A percentile compares a stretch with the other conserved stretches of the same genome.
These are phyloP conservation scores for Otus scops DNA, from an alignment of 2,797 vertebrate genomes.

Conservation along the genomic window DNA sequence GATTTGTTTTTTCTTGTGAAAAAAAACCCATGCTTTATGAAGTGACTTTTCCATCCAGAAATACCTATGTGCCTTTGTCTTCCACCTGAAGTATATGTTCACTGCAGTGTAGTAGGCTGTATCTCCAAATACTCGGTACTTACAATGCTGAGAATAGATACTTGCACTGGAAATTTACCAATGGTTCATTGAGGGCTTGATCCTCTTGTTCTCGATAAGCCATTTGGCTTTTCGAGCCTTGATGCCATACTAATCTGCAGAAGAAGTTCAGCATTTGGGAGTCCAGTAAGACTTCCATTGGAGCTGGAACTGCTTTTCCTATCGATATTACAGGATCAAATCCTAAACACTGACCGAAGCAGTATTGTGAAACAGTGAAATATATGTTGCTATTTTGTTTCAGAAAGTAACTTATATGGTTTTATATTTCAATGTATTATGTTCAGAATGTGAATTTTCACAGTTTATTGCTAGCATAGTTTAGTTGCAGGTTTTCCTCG, in stretches of 20 bases:
- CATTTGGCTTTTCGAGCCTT: not conserved
- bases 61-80: not conserved
- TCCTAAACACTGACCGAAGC: not conserved
- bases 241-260: not conserved
- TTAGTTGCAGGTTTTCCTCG: not conserved
- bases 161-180: not conserved
- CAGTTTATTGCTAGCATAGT: not conserved
- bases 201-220: not conserved
- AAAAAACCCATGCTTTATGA: not conserved
- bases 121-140: not conserved
- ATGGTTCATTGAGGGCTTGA: not conserved
- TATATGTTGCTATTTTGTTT: not conserved
- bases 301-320: not conserved
- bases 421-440: not conserved
- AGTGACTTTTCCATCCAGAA: not conserved
- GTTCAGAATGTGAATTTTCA: not conserved
- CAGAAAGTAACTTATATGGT: not conserved
- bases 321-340: not conserved
- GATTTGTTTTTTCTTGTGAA: not conserved
- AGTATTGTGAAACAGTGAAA: not conserved
- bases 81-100: not conserved
- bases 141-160: not conserved
- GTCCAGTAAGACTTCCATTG: not conserved
- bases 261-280: not conserved
- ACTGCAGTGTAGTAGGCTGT: not conserved